Conservation (phyloP, 2,888 invertebrate species). For the Xestia rhomboidea region DNA sequence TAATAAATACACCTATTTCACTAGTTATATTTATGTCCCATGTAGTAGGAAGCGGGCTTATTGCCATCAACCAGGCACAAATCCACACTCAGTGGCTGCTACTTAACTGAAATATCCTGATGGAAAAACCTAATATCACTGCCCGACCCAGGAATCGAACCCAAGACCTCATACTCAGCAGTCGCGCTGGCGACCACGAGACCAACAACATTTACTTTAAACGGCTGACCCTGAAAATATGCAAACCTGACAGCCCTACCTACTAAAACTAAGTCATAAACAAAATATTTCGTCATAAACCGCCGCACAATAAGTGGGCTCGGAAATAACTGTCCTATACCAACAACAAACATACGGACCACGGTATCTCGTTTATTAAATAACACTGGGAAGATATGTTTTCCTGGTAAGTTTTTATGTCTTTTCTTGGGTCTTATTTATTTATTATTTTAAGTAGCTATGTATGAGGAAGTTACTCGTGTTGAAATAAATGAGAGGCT, state of each 20-base stretch:
- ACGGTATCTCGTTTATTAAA: conserved; percentile 54
- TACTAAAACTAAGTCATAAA: conserved; percentile 28
- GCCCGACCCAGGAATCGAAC: no score
- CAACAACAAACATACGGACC: conserved; percentile 25
- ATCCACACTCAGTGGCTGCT: no score
- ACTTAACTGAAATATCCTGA: no score
- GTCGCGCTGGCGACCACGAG: no score
- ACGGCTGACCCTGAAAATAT: background rate
- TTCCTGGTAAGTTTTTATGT: conserved; percentile 17
- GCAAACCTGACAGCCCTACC: conserved; percentile 6
- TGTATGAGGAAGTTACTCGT: background rate
- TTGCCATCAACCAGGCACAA: no score
- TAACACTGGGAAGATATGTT: conserved; percentile 26
- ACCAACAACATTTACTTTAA: background rate
- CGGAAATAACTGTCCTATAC: conserved; percentile 34
- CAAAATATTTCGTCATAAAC: conserved; percentile 43
- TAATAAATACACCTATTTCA: no score
- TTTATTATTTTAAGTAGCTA: conserved; percentile 16
- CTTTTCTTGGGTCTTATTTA: conserved; percentile 7
- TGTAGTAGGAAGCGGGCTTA: no score
- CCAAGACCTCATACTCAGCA: no score
- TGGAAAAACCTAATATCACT: no score
- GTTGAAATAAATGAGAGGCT: background rate
- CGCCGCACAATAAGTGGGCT: conserved; percentile 18
- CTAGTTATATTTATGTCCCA: no score